Conservation (phyloP, 2,888 invertebrate species). For the Tiliacea citrago region DNA sequence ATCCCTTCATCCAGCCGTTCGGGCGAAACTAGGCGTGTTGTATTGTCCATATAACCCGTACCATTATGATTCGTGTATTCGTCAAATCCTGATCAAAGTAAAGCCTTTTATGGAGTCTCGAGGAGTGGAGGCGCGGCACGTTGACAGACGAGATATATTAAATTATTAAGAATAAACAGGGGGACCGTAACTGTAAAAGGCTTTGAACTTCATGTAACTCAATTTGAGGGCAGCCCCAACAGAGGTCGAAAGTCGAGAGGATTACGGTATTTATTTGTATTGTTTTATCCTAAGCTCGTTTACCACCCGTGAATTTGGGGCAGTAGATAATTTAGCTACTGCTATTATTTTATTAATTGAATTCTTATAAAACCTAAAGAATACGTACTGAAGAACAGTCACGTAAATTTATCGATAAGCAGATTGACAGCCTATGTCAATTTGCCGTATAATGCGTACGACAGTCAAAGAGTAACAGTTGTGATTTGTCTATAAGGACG, state of each 20-base stretch:
- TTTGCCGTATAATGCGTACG: too few species aligned
- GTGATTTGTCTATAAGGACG: too few species aligned
- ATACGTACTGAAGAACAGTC: not conserved
- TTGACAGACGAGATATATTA: conserved; percentile 44
- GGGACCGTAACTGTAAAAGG: not conserved
- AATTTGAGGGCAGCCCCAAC: not conserved
- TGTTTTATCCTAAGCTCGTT: conserved; percentile 12
- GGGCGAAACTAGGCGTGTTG: too few species aligned
- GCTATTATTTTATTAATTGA: not conserved
- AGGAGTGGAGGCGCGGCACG: not conserved
- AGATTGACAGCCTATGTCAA: too few species aligned
- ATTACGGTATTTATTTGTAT: conserved; percentile 10
- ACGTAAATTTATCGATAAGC: not conserved
- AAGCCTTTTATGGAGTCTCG: not conserved
- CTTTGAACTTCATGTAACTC: conserved; percentile 28
- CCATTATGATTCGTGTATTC: not conserved
- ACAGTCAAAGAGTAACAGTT: too few species aligned
- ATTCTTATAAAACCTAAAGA: not conserved
- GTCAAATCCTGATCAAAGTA: conserved; percentile 29
- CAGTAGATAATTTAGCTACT: too few species aligned
- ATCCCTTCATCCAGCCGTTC: too few species aligned
- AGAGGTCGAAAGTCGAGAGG: conserved; percentile 4
- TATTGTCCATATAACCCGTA: too few species aligned
- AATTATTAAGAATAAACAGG: conserved; percentile 31
- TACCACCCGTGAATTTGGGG: not conserved